Conservation (phyloP, 1,140 invertebrate genomes). For the Meloidogyne hapla region DNA sequence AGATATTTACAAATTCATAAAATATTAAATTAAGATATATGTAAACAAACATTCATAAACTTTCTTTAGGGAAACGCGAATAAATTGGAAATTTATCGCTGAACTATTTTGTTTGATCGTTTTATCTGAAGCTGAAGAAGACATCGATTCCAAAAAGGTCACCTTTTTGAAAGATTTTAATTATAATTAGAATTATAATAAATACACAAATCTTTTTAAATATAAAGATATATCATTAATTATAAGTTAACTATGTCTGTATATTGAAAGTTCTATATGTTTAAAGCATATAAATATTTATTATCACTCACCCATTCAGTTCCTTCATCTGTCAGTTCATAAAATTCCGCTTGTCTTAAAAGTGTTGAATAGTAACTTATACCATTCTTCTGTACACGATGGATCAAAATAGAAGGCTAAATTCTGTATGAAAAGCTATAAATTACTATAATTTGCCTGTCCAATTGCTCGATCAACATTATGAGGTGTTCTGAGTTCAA, state of each 20-base stretch:
- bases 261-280: no score
- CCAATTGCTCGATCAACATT: constrained; percentile 51
- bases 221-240: no score
- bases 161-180: constrained; percentile 27
- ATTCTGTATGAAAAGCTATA: not conserved
- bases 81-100: constrained; percentile 45
- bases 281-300: not conserved
- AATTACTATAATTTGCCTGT: constrained; percentile 26
- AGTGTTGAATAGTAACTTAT: constrained; percentile 56
- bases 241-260: no score
- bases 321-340: constrained; percentile 56
- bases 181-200: no score
- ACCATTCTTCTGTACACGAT: constrained; percentile 52
- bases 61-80: constrained; percentile 48
- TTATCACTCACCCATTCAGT: constrained; percentile 45
- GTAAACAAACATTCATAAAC: constrained; percentile 36
- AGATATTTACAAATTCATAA: not conserved
- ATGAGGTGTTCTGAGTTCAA: constrained; percentile 54
- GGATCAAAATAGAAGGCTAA: constrained; percentile 53
- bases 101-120: constrained; percentile 1
- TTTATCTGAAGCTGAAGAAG: constrained; percentile 3
- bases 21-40: not conserved
- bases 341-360: constrained; percentile 57
- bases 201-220: no score
- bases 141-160: constrained; percentile 15